Conservation (phyloP, 2,888 invertebrate species). For the Ptychoptera albimana region DNA sequence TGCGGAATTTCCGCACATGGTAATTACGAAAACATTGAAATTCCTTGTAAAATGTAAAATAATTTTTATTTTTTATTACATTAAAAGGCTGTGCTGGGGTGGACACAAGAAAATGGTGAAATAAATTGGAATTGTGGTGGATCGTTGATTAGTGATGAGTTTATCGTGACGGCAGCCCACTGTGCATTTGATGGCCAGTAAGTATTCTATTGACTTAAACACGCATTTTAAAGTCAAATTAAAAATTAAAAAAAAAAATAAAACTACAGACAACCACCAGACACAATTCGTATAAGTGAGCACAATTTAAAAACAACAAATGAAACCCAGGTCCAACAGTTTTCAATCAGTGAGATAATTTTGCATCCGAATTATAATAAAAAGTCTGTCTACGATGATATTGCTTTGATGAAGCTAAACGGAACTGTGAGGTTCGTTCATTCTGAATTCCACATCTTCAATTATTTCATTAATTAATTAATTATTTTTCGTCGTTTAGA, state of each 20-base stretch:
- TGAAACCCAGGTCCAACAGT: constrained; percentile 25
- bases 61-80: not conserved
- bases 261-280: constrained; percentile 17
- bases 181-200: constrained; percentile 6
- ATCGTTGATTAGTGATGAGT: constrained; percentile 4
- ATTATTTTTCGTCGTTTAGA: not conserved
- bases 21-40: not conserved
- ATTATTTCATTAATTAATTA: not conserved
- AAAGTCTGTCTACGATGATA: constrained; percentile 33
- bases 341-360: constrained; percentile 23
- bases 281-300: constrained; percentile 33
- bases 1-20: constrained; percentile 11
- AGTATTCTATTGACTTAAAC: not conserved
- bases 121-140: constrained; percentile 6
- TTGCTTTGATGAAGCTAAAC: constrained; percentile 31
- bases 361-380: constrained; percentile 30
- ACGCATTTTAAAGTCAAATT: too few species aligned
- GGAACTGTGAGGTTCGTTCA: not conserved
- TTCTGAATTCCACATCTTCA: too few species aligned
- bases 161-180: constrained; percentile 10
- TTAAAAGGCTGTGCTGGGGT: constrained; percentile 3
- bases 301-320: constrained; percentile 27
- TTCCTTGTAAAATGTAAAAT: not conserved
- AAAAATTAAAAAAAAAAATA: too few species aligned
- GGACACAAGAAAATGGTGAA: not conserved